Evolutionary conservation across 2,797 vertebrate genomes (phyloP), one percentile per base, ranked within the genome.

Genomic region (Holocentrus rufus): DNA sequence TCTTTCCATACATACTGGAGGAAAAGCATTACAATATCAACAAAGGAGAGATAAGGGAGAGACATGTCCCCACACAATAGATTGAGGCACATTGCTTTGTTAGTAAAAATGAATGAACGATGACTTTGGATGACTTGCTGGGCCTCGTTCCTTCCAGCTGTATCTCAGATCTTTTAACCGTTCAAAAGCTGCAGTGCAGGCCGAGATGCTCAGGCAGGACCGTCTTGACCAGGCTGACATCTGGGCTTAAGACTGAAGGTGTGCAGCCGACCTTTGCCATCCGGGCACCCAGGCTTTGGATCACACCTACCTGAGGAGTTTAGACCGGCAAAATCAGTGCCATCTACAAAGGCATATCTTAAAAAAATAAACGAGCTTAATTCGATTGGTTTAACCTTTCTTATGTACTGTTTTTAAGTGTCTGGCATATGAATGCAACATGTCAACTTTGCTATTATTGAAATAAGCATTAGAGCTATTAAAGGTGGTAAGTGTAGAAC

Each of bases 21-120:
- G 34, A 7, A 7, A 56, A 25, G 42, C 7, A 53, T 11, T 58
- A 31, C 68, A 47, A 62, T 13, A 60, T 58, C 20, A 70, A 68
- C 60, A 44, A 80, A 68, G 69, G 63, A 56, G 25, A 57, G 65
- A 79, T 42, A 56, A 58, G 44, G 23, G 31, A 62, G 23, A 20
- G 22, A 30, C 1, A 2, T 13, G 23, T 74, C 50, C 42, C 10
- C 13, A 47, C 7, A 22, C 5, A n/a, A 58, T 27, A 50, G 25
- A 69, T 59, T n/a, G 47, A 76, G 57, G 49, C 11, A 1, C 4
- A 2, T 63, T 50, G 11, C 4, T 14, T 2, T 65, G 57, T 54
- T 2, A 7, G 0, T 30, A 34, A 0, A 50, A 20, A 42, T 46
- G 0, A 62, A 31, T 46, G 11, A 49, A 31, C 65, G 3, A 62